Base-by-base conservation (phyloP, 2,797 vertebrate genomes). In the Lophius americanus region DNA sequence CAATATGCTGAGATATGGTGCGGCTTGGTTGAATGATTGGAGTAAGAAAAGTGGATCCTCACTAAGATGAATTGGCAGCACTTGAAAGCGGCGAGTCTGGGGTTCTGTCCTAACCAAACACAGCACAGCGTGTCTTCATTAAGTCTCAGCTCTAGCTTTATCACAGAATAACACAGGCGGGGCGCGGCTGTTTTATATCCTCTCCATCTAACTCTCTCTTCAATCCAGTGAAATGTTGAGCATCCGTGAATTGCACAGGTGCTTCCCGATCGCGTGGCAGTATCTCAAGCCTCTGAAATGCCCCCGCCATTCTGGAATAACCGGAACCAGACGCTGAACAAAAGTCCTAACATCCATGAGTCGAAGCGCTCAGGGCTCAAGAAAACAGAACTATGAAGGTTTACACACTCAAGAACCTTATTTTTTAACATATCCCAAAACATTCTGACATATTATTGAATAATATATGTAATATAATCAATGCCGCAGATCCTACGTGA, bases 41-140 rank as follows among this genome's bases (percentile, higher is more conserved):
- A 88, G 84, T 76, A 81, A 86, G 79, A 83, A 85, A 50, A 69
- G 69, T 72, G 73, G 83, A 92, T 89, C 88, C 79, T 65, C 66
- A 59, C 78, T 85, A 78, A 91, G 91, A 91, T 87, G 76, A 94
- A 81, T 87, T 92, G 91, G 91, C 90, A 89, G 79, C 74, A 64
- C 73, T 86, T 91, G 81, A 90, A 90, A 92, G 91, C 73, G 51
- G 73, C 38, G 7, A 62, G 85, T 84, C 81, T 65, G 68, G 83
- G 82, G 81, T 81, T 86, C 73, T 53, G 73, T 82, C 60, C 63
- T 52, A 75, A 79, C 84, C 78, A 77, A 86, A 84, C 62, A 46
- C 79, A 76, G 60, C 65, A 41, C 88, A 86, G 85, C 76, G 68
- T 76, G 81, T 72, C 79, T 87, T 87, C 78, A 91, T 92, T 89